Conservation (phyloP, 2,113 vertebrate species). For the Lophochroa leadbeateri region DNA sequence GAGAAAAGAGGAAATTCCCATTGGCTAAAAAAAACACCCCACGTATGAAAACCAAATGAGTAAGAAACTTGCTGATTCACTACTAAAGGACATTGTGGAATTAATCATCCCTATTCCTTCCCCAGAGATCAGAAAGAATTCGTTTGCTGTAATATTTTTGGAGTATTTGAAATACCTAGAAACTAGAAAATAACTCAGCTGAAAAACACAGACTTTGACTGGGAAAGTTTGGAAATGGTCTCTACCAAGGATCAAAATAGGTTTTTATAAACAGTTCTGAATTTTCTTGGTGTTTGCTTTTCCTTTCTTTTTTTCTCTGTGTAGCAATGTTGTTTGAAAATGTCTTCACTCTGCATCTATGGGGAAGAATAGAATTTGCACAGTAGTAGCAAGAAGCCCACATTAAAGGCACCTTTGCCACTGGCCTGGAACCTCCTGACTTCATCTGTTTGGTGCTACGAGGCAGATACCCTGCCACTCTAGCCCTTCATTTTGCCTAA, state of each 20-base stretch:
- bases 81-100: not conserved
- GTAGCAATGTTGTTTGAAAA: not conserved
- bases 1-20: slow-evolving; percentile 44
- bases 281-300: fast-evolving
- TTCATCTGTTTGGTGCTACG: fast-evolving
- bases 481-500: not conserved
- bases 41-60: not conserved
- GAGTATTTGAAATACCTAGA: slow-evolving; percentile 33
- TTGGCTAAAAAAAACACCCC: not conserved
- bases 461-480: not conserved
- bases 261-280: not conserved
- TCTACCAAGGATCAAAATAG: not conserved
- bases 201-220: not conserved
- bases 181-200: not conserved
- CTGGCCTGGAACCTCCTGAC: not conserved
- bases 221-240: not conserved
- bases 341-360: not conserved
- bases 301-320: not conserved
- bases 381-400: not conserved
- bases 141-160: slow-evolving; percentile 7
- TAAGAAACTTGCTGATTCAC: slow-evolving; percentile 61
- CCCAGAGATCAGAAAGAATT: slow-evolving; percentile 36
- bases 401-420: not conserved
- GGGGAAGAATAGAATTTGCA: not conserved
- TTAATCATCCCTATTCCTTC: slow-evolving; percentile 25